Evolutionary conservation across 2,113 vertebrate genomes (phyloP).

Genomic region (Oreochromis niloticus): DNA sequence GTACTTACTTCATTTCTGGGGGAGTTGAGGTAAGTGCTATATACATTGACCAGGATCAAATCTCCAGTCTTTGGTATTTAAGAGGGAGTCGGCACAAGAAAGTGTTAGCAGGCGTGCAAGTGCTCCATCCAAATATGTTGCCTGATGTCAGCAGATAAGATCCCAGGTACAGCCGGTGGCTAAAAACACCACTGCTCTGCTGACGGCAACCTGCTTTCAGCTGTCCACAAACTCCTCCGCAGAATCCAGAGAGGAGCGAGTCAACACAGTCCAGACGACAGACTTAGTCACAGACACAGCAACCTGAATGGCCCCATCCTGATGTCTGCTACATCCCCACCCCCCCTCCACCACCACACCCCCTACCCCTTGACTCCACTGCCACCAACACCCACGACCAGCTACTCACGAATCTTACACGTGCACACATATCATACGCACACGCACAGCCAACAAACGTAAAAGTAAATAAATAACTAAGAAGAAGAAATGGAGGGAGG

Average conservation of each 20-base stretch:
- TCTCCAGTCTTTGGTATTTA: conserved; percentile 55
- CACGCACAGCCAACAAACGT: not conserved
- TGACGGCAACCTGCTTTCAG: conserved; percentile 36
- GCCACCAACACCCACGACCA: not conserved
- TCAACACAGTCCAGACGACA: conserved; percentile 16
- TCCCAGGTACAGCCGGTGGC: not conserved
- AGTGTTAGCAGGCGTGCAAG: not conserved
- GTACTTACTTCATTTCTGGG: conserved; percentile 68
- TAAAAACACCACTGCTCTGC: conserved; percentile 9
- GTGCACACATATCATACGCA: not conserved
- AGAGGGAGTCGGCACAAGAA: not conserved
- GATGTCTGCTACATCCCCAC: conserved; percentile 19
- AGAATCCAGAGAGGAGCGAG: conserved; percentile 41
- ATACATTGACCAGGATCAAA: conserved; percentile 46
- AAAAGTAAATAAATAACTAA: conserved; percentile 23
- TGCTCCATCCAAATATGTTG: conserved; percentile 40
- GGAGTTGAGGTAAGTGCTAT: conserved; percentile 57
- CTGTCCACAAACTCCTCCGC: conserved; percentile 16
- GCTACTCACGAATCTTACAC: not conserved
- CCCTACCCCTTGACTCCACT: conserved; percentile 33
- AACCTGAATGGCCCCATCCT: conserved; percentile 52
- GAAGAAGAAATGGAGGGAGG: conserved; percentile 37
- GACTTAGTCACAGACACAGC: conserved; percentile 33
- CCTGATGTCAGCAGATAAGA: conserved; percentile 24
- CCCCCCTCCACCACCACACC: conserved; percentile 8